A percentile compares a stretch with the other conserved stretches of the same genome.
These are phyloP conservation scores for Pomacea canaliculata DNA, from an alignment of 2,888 invertebrate species.

Conservation along the genomic window DNA sequence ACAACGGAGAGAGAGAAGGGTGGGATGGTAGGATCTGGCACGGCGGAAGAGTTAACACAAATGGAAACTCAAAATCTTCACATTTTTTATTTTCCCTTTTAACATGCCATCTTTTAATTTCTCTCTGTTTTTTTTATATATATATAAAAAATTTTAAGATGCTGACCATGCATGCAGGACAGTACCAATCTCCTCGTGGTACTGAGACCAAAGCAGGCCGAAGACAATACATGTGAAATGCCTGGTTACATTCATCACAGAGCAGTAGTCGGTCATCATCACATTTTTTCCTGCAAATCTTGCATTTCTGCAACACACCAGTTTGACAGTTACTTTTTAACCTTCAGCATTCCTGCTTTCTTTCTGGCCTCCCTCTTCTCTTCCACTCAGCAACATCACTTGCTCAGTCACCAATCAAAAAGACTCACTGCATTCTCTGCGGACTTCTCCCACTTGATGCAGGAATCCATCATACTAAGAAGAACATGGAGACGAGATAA, in stretches of 20 bases:
- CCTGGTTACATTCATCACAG: conserved; percentile 68
- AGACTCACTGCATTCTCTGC: conserved; percentile 68
- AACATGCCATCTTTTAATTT: not conserved
- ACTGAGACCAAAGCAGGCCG: conserved; percentile 60
- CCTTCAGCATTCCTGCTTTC: no score
- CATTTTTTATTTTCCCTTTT: not conserved
- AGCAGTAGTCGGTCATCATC: conserved; percentile 61
- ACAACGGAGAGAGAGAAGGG: no score
- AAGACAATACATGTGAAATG: conserved; percentile 68
- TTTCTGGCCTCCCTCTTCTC: no score
- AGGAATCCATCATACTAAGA: conserved; percentile 68
- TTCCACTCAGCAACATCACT: no score
- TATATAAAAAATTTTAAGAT: not conserved
- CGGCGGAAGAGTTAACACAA: not conserved
- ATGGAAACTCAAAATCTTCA: not conserved
- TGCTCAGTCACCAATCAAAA: no score
- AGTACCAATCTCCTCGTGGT: conserved; percentile 69
- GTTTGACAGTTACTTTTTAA: no score
- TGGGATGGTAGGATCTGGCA: no score
- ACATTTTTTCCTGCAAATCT: conserved; percentile 68
- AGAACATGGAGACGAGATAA: conserved; percentile 68
- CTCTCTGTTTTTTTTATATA: not conserved
- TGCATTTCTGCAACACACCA: conserved; percentile 67
- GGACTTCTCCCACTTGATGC: conserved; percentile 71
- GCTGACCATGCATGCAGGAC: conserved; percentile 65